Percentiles rank a stretch among this genome's conserved stretches.
Conservation (phyloP, 1,140 invertebrate species). For the Cydia pomonella region DNA sequence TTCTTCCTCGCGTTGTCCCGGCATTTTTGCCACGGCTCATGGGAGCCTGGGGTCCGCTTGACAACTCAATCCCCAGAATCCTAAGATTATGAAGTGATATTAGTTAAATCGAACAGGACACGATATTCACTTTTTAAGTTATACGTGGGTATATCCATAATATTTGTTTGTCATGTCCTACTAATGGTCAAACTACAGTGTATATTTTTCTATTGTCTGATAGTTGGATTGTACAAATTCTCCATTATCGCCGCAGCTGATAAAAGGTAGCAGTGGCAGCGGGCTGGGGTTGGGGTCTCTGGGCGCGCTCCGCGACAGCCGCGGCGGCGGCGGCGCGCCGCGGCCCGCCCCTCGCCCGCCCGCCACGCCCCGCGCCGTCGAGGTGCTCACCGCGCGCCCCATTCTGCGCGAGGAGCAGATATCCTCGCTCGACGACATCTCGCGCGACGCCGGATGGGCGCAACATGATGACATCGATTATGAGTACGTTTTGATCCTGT, state of each 20-base stretch:
- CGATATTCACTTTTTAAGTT: neutral
- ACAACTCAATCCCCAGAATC: too few relatives aligned
- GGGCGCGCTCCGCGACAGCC: conserved; percentile 54
- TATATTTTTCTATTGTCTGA: conserved; percentile 27
- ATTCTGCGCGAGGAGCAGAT: conserved; percentile 97
- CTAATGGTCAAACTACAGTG: conserved; percentile 11
- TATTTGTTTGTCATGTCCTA: conserved; percentile 2
- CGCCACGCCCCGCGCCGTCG: conserved; percentile 68
- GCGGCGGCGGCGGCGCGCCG: conserved; percentile 44
- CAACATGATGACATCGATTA: conserved; percentile 96
- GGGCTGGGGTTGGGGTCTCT: conserved; percentile 68
- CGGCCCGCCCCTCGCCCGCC: conserved; percentile 56
- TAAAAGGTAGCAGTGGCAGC: conserved; percentile 76
- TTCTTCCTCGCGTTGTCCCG: too few relatives aligned
- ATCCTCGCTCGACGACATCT: conserved; percentile 94
- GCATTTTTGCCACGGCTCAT: too few relatives aligned
- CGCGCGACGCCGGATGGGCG: conserved; percentile 94
- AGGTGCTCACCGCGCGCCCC: conserved; percentile 81
- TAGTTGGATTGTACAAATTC: conserved; percentile 33
- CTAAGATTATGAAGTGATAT: too few relatives aligned
- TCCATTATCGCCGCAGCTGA: conserved; percentile 50
- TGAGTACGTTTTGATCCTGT: conserved; percentile 82
- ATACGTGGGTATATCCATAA: neutral
- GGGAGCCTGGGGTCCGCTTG: too few relatives aligned
- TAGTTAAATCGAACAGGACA: too few relatives aligned